Conservation (phyloP, 2,888 invertebrate species). For the Diarsia mendica region DNA sequence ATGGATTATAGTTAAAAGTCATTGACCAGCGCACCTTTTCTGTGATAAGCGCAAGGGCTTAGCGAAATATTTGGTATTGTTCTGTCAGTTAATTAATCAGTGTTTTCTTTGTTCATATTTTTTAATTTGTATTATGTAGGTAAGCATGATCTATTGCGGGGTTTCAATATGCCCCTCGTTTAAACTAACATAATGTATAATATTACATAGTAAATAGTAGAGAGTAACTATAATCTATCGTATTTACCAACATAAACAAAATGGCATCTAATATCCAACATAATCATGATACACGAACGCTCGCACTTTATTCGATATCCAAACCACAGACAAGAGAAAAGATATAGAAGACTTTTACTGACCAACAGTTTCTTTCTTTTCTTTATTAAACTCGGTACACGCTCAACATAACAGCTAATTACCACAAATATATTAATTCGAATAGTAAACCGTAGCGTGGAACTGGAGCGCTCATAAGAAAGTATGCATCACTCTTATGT, state of each 20-base stretch:
- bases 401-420: conserved; percentile 56
- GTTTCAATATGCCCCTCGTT: too few relatives aligned
- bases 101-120: too few relatives aligned
- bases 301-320: conserved; percentile 30
- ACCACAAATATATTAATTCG: conserved; percentile 57
- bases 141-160: too few relatives aligned
- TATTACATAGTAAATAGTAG: conserved; percentile 13
- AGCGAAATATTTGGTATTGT: too few relatives aligned
- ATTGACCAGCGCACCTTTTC: too few relatives aligned
- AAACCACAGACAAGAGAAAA: conserved; percentile 56
- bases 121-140: too few relatives aligned
- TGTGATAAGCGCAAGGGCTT: too few relatives aligned
- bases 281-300: conserved; percentile 1
- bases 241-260: conserved; percentile 24
- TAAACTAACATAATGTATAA: not conserved
- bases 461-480: conserved; percentile 63
- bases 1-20: too few relatives aligned
- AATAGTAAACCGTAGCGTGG: conserved; percentile 56
- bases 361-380: conserved; percentile 6
- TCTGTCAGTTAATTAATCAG: too few relatives aligned
- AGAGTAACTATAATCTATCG: not conserved
- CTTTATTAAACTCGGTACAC: conserved; percentile 26
- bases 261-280: conserved; percentile 28
- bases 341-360: conserved; percentile 21
- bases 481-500: conserved; percentile 53